phyloP scores from a whole-genome alignment of 2,888 invertebrate genomes.

The Apamea epomidion region DNA sequence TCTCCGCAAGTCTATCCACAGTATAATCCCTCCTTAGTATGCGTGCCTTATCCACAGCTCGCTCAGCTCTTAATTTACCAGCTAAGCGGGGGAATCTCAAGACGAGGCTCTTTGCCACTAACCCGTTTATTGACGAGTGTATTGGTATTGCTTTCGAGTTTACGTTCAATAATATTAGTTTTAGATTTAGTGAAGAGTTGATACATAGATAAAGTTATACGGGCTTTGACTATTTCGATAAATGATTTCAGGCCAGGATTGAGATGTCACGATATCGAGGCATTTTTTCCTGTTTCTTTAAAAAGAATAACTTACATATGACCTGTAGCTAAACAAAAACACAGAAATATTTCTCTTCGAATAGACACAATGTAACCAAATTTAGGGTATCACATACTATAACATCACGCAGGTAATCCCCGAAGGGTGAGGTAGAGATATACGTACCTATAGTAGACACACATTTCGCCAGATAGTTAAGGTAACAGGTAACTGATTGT shows the following conservation, averaged over 20 bases:
- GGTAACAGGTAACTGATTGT: neutral
- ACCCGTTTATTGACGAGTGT: constrained; percentile 18
- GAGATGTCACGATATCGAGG: neutral
- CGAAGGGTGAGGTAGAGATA: neutral
- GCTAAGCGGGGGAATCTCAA: constrained; percentile 18
- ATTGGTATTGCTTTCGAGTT: neutral
- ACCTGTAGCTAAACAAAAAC: neutral
- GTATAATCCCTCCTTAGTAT: constrained; percentile 18
- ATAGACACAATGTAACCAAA: neutral
- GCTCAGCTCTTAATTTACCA: constrained; percentile 31
- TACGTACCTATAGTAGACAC: neutral
- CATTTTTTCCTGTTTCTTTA: neutral
- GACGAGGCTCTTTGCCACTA: constrained; percentile 1
- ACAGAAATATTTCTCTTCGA: neutral
- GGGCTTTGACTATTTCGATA: neutral
- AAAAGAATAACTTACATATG: neutral
- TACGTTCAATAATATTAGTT: neutral
- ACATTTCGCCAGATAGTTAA: neutral
- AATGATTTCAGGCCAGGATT: neutral
- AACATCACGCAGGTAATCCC: neutral
- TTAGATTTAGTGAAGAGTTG: neutral
- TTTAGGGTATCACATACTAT: neutral
- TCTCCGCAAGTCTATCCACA: neutral
- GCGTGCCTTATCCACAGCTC: constrained; percentile 32
- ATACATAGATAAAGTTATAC: neutral